Evolutionary conservation across 2,888 invertebrate genomes (phyloP), one percentile per base, ranked within the genome.

Genomic region (Morpho achilles): DNA sequence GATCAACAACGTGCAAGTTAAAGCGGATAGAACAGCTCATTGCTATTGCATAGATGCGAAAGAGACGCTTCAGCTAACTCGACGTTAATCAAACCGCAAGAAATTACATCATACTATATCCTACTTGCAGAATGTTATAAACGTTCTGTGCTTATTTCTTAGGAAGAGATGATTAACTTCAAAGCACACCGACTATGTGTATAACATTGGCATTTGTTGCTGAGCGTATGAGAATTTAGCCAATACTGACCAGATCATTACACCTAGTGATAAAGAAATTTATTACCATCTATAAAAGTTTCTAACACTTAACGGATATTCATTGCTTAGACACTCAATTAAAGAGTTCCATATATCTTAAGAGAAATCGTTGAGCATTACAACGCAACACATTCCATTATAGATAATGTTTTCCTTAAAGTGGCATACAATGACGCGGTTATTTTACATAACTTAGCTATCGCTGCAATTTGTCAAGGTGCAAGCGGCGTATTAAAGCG

Each of bases 41-140:
- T 82, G 79, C 69, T 76, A 82, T 72, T 69, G 66, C 67, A 69
- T 76, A 70, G 72, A 74, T 73, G 75, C 78, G 69, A 80, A 79
- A 77, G 74, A 75, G 73, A 77, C 60, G 59, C 63, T 60, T 55
- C 61, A 58, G 58, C 76, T 63, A 65, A 72, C 65, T 68, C 74
- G 72, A 75, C 77, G 75, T 75, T 77, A 76, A 79, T 77, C 75
- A 72, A 73, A 72, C 53, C 53, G 44, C 67, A 67, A 63, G 58
- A 57, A 32, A 60, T 65, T 64, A 63, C 63, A 77, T 75, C 79
- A 77, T 80, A 80, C 54, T 51, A 51, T 56, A 63, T 63, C 59
- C 56, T 61, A 63, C 59, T 59, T 61, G 59, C 63, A 54, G 56
- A 63, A 61, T 57, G 59, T 59, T 63, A 63, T 63, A 61, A 60